Conservation (phyloP, 1,140 invertebrate species). For the Phthorimaea operculella region DNA sequence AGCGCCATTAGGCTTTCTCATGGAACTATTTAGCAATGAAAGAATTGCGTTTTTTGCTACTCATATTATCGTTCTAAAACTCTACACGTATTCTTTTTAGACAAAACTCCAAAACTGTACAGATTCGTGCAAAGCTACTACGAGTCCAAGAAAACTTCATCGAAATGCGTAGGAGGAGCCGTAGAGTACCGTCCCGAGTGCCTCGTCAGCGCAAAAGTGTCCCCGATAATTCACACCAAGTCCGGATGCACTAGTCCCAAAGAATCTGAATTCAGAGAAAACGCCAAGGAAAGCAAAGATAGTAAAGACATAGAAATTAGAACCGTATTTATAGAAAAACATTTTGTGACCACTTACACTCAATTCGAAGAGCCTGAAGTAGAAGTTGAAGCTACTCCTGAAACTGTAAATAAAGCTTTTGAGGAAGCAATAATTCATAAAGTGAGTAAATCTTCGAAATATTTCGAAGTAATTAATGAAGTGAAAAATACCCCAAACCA, state of each 20-base stretch:
- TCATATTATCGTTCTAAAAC: too few species aligned
- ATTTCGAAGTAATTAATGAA: neutral
- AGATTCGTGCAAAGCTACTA: conserved; percentile 15
- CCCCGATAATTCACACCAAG: conserved; percentile 35
- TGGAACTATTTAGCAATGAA: too few species aligned
- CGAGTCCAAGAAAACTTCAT: conserved; percentile 31
- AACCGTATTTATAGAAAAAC: conserved; percentile 12
- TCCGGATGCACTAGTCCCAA: conserved; percentile 32
- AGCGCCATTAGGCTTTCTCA: too few species aligned
- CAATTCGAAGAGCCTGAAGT: conserved; percentile 10
- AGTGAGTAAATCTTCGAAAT: too few species aligned
- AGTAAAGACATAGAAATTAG: conserved; percentile 1
- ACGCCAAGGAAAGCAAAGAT: conserved; percentile 17
- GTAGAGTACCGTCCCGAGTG: conserved; percentile 17
- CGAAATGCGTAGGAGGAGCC: conserved; percentile 38
- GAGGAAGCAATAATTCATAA: too few species aligned
- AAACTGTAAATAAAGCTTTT: too few species aligned
- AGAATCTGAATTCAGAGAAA: neutral
- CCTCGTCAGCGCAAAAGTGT: conserved; percentile 32
- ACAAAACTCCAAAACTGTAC: too few species aligned
- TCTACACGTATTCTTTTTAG: too few species aligned
- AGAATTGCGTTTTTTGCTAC: too few species aligned
- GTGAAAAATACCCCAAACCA: neutral
- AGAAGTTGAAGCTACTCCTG: too few species aligned
- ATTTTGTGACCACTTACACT: conserved; percentile 13